These are phyloP conservation scores for Lepilemur ruficaudatus DNA, from an alignment of 2,797 vertebrate species.

Conservation along the genomic window DNA sequence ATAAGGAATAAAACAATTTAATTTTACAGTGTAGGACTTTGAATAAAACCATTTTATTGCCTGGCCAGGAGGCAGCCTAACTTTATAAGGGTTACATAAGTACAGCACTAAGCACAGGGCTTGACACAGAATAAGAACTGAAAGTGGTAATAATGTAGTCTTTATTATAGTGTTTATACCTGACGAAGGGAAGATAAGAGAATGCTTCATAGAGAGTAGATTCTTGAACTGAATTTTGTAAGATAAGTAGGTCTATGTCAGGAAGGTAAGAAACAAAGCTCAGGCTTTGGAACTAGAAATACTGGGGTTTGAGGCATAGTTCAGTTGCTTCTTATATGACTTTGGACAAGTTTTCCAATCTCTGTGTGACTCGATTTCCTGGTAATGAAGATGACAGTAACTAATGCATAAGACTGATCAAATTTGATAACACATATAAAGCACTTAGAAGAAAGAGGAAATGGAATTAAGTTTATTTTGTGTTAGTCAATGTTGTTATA, in stretches of 20 bases:
- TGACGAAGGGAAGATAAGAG: not conserved
- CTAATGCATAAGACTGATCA: not conserved
- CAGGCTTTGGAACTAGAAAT: not conserved
- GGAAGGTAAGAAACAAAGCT: not conserved
- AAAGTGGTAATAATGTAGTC: slow-evolving; percentile 24
- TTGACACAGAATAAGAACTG: slow-evolving; percentile 30
- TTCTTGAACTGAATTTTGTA: slow-evolving; percentile 12
- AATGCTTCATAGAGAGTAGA: not conserved
- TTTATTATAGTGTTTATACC: slow-evolving; percentile 29
- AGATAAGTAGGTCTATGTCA: not conserved
- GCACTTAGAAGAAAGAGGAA: not conserved
- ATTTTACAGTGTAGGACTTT: slow-evolving; percentile 47
- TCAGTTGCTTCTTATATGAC: not conserved
- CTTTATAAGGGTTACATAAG: slow-evolving; percentile 47
- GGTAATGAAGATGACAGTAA: not conserved
- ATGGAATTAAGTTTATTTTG: not conserved
- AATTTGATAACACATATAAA: slow-evolving; percentile 15
- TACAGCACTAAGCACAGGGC: not conserved
- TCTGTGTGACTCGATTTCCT: slow-evolving; percentile 5
- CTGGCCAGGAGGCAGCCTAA: slow-evolving; percentile 49
- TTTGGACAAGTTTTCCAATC: not conserved
- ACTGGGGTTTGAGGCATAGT: not conserved
- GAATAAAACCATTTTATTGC: slow-evolving; percentile 61
- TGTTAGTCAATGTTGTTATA: slow-evolving; percentile 6
- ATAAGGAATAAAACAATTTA: slow-evolving; percentile 53